Base-by-base conservation (phyloP, 2,113 vertebrate species). In the Burhinus oedicnemus region DNA sequence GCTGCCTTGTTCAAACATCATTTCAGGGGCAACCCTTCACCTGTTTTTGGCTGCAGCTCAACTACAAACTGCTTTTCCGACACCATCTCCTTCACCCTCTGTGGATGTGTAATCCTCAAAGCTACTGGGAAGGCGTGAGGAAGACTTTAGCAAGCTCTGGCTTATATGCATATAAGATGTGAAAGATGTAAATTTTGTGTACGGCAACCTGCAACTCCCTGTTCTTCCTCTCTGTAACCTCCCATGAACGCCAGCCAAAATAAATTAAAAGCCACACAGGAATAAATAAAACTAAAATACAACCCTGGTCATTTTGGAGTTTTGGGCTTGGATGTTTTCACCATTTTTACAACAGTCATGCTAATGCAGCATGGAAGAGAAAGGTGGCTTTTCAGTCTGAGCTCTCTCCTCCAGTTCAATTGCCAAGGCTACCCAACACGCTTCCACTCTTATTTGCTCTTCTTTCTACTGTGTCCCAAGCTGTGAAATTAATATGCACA, bases 401-500 rank as follows among this genome's bases (percentile, higher is more conserved):
- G 52, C 42, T 42, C 74, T 49, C 62, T 81, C 70, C n/a, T 21
- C 34, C 75, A 79, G 62, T 26, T 78, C 65, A 38, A 26, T 16
- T 30, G 42, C 22, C 0, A 0, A 75, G 52, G 74, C 84, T 85
- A 45, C 44, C n/a, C 78, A 79, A 47, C 29, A 51, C 2, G 3
- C 34, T 20, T 16, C 34, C 5, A 22, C 61, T 75, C 61, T 30
- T 74, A 68, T 51, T 79, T 93, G 74, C 88, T 90, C 38, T 91
- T 78, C 51, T 25, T 79, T 54, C 78, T 82, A 61, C 70, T 4
- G 1, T 3, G 21, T 83, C 80, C 57, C 83, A 83, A 61, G 71
- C 89, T 91, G 71, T 47, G 44, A 95, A 92, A 96, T 95, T 94
- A 92, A 94, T 94, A 97, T 80, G 89, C 93, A 77, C 29, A 83